Evolutionary conservation across 1,140 invertebrate genomes (phyloP), one percentile per base, ranked within the genome.

Genomic region (Calliopsis andreniformis): DNA sequence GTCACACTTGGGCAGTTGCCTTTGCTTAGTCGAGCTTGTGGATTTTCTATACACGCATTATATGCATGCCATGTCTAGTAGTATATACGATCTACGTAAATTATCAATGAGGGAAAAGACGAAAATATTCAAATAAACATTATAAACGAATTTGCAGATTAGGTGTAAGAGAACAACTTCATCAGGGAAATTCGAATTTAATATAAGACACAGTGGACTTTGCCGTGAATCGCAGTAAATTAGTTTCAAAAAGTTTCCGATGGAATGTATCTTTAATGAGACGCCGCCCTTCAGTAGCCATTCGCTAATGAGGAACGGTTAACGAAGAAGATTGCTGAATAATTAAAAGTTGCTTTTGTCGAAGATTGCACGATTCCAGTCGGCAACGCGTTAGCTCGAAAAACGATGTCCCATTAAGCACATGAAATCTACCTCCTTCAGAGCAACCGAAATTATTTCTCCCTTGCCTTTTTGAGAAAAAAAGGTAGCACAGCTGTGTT

Each of bases 311-410:
- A 82, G 72, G 76, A 82, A 78, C 62, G 39, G 56, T 72, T 78
- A 72, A 80, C 66, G 78, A 73, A 73, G 76, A 83, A 77, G 78
- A 82, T 75, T 69, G 70, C 39, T 35, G 78, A 59, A 53, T 80
- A 79, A 80, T 69, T 82, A 68, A 81, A 78, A 43, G 80, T 78
- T 78, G 75, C 62, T 81, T 82, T 62, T 77, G 73, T 76, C 76
- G 72, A 56, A 61, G 62, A 68, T 67, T 56, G 42, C 55, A 23
- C 28, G 42, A 76, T 76, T 56, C 59, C 14, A 6, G n/a, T 32
- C 14, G 42, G 56, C 32, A 43, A 47, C 23, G 39, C 47, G 53
- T 32, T 18, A 7, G n/a, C 10, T 16, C 25, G 47, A 55, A 43
- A 68, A 55, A 71, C 70, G 28, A 39, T 25, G 23, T 32, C 55